Conservation (phyloP, 2,113 vertebrate species). For the Protobothrops mucrosquamatus region DNA sequence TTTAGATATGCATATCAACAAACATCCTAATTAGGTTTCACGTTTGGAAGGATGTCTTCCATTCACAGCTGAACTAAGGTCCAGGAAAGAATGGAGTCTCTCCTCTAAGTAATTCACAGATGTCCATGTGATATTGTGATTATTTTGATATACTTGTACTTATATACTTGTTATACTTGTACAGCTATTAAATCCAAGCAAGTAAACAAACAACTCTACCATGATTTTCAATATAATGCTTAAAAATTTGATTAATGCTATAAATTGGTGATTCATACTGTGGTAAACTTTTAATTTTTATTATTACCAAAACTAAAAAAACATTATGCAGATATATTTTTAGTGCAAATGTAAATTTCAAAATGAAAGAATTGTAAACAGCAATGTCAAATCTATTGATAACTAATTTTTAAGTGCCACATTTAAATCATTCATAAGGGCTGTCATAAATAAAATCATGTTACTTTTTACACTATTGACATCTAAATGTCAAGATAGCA, state of each 20-base stretch:
- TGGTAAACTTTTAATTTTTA: neutral
- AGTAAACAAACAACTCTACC: constrained; percentile 4
- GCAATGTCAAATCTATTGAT: neutral
- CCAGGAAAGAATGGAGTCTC: neutral
- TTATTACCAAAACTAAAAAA: neutral
- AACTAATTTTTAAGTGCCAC: neutral
- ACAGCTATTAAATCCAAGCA: constrained; percentile 37
- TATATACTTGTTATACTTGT: constrained; percentile 27
- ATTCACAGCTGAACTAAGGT: neutral
- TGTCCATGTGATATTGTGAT: neutral
- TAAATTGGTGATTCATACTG: neutral
- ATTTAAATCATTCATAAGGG: neutral
- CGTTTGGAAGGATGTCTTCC: neutral
- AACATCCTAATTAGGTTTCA: neutral
- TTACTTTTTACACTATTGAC: neutral
- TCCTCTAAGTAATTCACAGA: neutral
- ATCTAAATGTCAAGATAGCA: neutral
- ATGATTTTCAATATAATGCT: neutral
- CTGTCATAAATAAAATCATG: neutral
- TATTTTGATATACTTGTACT: constrained; percentile 39
- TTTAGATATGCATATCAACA: neutral
- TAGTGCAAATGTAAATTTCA: neutral
- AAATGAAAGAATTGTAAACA: neutral
- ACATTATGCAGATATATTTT: neutral
- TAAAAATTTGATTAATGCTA: neutral